Percentiles rank a stretch among this genome's conserved stretches.
phyloP scores from a whole-genome alignment of 1,140 invertebrate species.

The Dinothrombium tinctorium region DNA sequence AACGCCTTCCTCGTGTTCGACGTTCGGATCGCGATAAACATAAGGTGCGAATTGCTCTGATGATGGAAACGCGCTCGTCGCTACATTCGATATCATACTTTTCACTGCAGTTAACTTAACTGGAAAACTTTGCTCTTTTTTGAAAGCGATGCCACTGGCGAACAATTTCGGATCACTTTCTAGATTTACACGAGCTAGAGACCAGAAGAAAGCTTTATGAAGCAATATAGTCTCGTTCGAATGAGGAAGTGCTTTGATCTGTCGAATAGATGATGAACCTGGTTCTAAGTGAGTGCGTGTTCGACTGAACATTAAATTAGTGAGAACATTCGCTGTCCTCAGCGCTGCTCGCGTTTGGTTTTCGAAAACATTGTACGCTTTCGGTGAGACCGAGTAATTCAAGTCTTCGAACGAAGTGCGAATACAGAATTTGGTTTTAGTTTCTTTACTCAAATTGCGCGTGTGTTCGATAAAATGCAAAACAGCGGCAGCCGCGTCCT shows the following conservation, averaged over 20 bases:
- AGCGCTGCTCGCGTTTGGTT: neutral
- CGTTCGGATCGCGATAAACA: slow-evolving; percentile 8
- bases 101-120: neutral
- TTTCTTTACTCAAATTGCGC: slow-evolving; percentile 2
- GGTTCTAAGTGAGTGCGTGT: too few relatives aligned
- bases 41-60: slow-evolving; percentile 8
- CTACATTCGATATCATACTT: neutral
- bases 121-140: neutral
- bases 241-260: neutral
- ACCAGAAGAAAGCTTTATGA: slow-evolving; percentile 13
- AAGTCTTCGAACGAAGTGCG: neutral
- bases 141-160: slow-evolving; percentile 11
- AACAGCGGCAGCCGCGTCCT: slow-evolving; percentile 7
- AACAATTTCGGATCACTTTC: slow-evolving; percentile 12
- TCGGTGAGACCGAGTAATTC: neutral
- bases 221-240: neutral
- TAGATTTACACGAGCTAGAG: slow-evolving; percentile 12
- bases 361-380: neutral
- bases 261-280: neutral
- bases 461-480: slow-evolving; percentile 10
- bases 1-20: neutral
- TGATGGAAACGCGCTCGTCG: neutral
- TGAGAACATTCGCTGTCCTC: neutral
- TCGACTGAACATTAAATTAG: too few relatives aligned
- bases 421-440: neutral